Evolutionary conservation across 2,113 vertebrate species (phyloP).

Genomic region (Gavialis gangeticus): DNA sequence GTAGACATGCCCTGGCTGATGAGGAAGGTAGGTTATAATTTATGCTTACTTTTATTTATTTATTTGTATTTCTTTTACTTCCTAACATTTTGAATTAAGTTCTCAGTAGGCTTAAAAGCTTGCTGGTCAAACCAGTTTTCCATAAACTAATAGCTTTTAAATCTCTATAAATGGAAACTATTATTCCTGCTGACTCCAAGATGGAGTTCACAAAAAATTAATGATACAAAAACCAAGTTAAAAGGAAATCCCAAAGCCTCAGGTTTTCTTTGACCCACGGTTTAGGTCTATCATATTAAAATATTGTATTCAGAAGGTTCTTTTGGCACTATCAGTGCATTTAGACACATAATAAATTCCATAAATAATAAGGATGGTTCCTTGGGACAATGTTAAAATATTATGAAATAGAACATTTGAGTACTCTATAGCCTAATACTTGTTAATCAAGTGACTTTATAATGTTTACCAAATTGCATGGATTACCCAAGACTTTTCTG

Average conservation of each 20-base stretch:
- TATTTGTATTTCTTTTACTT: not conserved
- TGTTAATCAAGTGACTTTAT: constrained; percentile 29
- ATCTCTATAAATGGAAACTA: not conserved
- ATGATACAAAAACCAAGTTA: not conserved
- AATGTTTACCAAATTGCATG: not conserved
- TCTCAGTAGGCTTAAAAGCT: not conserved
- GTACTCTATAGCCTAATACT: not conserved
- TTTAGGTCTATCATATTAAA: not conserved
- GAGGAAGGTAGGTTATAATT: rapidly evolving
- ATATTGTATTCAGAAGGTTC: constrained; percentile 25
- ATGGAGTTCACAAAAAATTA: not conserved
- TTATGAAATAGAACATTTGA: not conserved
- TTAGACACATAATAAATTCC: constrained; percentile 45
- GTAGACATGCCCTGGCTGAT: too few relatives aligned
- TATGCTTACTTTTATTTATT: not conserved
- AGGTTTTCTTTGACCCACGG: not conserved
- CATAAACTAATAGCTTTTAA: not conserved
- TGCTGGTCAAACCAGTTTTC: not conserved
- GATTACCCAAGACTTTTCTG: not conserved
- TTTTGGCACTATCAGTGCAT: constrained; percentile 18
- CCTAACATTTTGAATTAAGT: not conserved
- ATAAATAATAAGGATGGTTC: constrained; percentile 41
- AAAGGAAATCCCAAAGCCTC: not conserved
- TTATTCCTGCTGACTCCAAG: not conserved
- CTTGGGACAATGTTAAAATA: not conserved